phyloP scores from a whole-genome alignment of 2,113 vertebrate species.

The Lycaon pictus region DNA sequence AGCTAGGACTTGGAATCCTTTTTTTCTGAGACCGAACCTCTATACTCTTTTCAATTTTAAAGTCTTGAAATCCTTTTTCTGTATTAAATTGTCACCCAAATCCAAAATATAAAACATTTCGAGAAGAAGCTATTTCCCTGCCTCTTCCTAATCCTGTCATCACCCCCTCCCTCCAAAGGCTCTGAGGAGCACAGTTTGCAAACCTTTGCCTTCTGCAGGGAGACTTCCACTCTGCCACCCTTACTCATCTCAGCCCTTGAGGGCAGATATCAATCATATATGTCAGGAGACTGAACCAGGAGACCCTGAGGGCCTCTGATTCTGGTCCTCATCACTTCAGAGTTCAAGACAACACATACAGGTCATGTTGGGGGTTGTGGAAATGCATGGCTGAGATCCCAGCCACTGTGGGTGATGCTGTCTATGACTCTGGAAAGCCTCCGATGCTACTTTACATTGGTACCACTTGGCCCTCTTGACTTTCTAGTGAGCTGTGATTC shows the following conservation, averaged over 20 bases:
- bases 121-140: background rate
- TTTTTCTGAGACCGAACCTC: background rate
- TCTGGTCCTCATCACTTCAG: background rate
- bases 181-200: background rate
- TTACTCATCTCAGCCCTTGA: background rate
- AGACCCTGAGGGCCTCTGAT: background rate
- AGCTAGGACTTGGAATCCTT: background rate
- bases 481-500: constrained; percentile 63
- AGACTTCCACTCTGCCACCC: background rate
- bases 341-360: background rate
- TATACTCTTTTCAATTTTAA: background rate
- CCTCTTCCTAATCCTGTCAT: background rate
- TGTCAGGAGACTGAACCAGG: background rate
- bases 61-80: background rate
- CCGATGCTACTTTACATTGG: background rate
- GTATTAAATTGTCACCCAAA: background rate
- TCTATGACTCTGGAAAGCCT: background rate
- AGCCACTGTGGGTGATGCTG: background rate
- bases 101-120: background rate
- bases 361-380: background rate
- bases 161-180: background rate
- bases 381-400: background rate
- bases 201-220: background rate
- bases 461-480: constrained; percentile 11
- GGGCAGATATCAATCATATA: background rate